Base-by-base conservation (phyloP, 2,888 invertebrate genomes). In the Caenorhabditis becei region DNA sequence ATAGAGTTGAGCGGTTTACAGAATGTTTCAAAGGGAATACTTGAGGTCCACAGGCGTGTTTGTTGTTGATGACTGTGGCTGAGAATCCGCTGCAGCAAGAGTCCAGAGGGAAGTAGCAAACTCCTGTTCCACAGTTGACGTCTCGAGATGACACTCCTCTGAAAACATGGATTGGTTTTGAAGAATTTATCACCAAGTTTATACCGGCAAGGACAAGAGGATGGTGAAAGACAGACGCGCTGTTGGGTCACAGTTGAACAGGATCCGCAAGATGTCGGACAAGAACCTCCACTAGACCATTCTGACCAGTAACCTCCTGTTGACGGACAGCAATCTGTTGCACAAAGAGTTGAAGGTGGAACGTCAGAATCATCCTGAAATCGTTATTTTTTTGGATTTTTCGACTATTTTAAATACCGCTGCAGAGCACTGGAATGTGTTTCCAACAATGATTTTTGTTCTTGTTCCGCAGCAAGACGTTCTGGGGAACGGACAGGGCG, bases 301-400 rank as follows among this genome's bases (percentile, higher is more conserved):
- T 86, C 84, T 8, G 84, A 79, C 86, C 86, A 86, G 47, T 83
- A 74, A n/a, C 86, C 86, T 24, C 84, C 84, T n/a, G 71, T 51
- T 7, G 80, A 71, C 10, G 82, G 84, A 51, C 84, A 84, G 26
- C 84, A 84, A 24, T 70, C 72, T 2, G 70, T 44, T 5, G 67
- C 69, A 51, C 83, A 82, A 0, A 80, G 54, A 0, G 75, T 71
- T 7, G 80, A 80, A 20, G 80, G 75, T n/a, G 77, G 71, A n/a
- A 66, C 61, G 18, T 75, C 75, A 16, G 54, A 24, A 16, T 80
- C 80, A 35, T 80, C 80, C 75, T 77, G 32, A 18, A 44, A 49
- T 32, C 32, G 32, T 32, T n/a, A n/a, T n/a, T n/a, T n/a, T n/a
- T n/a, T n/a, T n/a, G n/a, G n/a, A n/a, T n/a, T n/a, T n/a, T n/a